Percentiles rank a stretch among this genome's conserved stretches.
Evolutionary conservation across 2,113 vertebrate genomes (phyloP).

Genomic region (Brachyhypopomus occidentalis): DNA sequence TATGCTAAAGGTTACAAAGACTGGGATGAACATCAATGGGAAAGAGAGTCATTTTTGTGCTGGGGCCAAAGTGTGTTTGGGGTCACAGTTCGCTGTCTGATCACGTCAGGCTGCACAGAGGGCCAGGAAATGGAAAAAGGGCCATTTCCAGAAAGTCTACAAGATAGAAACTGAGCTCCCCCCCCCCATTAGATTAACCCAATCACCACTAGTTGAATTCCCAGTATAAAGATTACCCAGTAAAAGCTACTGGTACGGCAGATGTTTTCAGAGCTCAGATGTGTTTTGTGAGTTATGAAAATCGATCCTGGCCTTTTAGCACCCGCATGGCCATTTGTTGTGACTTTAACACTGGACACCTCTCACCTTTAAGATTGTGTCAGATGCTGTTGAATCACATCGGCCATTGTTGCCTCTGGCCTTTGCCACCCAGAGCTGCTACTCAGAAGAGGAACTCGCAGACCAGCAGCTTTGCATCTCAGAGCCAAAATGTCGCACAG

Average conservation of each 20-base stretch:
- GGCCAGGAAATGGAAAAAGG: neutral
- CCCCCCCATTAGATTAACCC: neutral
- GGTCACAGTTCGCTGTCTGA: slow-evolving; percentile 25
- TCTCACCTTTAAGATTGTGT: no score
- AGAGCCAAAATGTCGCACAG: neutral
- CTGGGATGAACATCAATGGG: no score
- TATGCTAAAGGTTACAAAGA: no score
- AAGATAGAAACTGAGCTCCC: neutral
- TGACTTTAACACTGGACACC: no score
- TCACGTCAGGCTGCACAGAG: neutral
- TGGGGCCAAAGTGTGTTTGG: slow-evolving; percentile 8
- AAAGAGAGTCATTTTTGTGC: no score
- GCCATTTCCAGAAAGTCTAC: slow-evolving; percentile 5
- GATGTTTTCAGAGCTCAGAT: neutral
- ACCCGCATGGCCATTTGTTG: neutral
- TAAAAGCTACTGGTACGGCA: neutral
- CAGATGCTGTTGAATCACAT: no score
- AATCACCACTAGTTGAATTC: neutral
- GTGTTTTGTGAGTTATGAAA: neutral
- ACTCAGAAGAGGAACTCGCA: neutral
- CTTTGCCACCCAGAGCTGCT: no score
- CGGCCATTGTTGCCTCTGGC: no score
- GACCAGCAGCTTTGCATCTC: neutral
- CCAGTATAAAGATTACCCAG: neutral
- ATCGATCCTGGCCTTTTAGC: neutral